Conservation (phyloP, 2,113 vertebrate genomes). For the Podiceps cristatus region DNA sequence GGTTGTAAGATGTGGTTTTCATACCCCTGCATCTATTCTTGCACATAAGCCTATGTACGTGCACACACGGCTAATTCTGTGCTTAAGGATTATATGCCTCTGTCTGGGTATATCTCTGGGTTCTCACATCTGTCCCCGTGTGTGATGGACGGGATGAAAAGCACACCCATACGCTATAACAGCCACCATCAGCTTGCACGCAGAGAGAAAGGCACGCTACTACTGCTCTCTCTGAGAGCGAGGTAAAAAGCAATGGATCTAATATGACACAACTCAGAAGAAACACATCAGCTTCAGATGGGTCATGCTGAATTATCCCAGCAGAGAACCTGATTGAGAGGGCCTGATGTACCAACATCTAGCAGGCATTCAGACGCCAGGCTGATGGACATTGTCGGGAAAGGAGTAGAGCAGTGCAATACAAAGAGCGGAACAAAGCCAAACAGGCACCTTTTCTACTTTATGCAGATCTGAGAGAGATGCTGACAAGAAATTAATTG, state of each 20-base stretch:
- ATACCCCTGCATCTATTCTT: background rate
- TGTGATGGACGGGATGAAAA: background rate
- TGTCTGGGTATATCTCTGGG: background rate
- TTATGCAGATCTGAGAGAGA: conserved; percentile 25
- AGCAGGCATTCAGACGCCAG: background rate
- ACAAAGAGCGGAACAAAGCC: conserved; percentile 33
- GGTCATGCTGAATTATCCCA: background rate
- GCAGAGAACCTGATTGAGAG: background rate
- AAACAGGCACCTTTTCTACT: conserved; percentile 30
- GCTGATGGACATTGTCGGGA: background rate
- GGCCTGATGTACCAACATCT: background rate
- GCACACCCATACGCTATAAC: background rate
- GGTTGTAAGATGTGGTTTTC: background rate
- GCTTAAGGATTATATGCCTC: background rate
- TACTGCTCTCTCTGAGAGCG: background rate
- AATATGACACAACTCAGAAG: background rate
- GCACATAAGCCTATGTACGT: background rate
- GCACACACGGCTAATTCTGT: background rate
- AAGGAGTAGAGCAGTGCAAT: background rate
- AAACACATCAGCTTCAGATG: background rate
- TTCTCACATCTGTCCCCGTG: conserved; percentile 15
- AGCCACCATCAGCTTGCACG: background rate
- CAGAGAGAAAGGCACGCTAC: background rate
- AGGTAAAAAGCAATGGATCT: background rate
- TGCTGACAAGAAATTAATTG: conserved; percentile 53